Evolutionary conservation across 1,140 invertebrate species (phyloP), one percentile per base, ranked within the genome.

Genomic region (Anadara kagoshimensis): DNA sequence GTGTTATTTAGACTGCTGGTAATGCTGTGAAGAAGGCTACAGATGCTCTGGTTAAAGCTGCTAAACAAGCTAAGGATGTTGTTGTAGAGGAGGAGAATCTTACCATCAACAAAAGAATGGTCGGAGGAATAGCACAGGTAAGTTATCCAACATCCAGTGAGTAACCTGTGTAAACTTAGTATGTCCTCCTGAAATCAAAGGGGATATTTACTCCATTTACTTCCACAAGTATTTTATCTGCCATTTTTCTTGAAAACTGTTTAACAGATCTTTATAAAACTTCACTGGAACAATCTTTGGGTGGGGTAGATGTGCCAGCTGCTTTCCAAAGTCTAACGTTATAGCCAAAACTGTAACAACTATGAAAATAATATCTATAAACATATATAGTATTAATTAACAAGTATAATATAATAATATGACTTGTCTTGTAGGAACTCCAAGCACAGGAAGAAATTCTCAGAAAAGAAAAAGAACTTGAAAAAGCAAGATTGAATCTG

Each of bases 21-120:
- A 98, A 98, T 87, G 96, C 97, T 16, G 98, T 99, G 0, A 99
- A 99, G 90, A 92, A 95, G 78, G 98, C 98, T 1, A 99, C 98
- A 0, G 98, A 99, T 88, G 98, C 98, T 90, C 89, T 99, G 74
- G 98, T 99, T 14, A 91, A 93, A 41, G 96, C 97, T 0, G 98
- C 98, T 0, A 94, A 98, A 81, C 95, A 98, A 86, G 95, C 96
- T 1, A 95, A 98, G 63, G 94, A 95, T 57, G 93, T 89, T 22
- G 82, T 94, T 43, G 97, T 98, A 81, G 97, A 98, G 83, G 78
- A 79, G 11, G 90, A 95, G 26, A 94, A 93, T 51, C 90, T 99
- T 5, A 93, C 98, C 56, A 92, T 99, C 22, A 97, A 98, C 85
- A 93, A 94, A 54, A 91, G 94, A 58, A 97, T 98, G 94, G 97